Evolutionary conservation across 2,888 invertebrate species (phyloP).

Genomic region (Drosophila putrida): DNA sequence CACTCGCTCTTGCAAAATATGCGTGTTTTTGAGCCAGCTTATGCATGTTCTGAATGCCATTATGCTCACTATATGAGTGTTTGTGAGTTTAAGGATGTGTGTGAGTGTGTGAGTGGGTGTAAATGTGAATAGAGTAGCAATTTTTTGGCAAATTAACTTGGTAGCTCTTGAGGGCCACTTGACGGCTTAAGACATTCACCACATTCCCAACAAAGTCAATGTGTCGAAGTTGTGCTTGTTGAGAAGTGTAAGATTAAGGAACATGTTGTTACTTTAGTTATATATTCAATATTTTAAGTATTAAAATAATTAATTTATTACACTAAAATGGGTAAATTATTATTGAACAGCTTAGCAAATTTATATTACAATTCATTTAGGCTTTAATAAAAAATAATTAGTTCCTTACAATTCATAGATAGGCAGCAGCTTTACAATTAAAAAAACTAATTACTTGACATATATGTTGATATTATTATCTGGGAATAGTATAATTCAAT

Average conservation of each 20-base stretch:
- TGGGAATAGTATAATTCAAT: no score
- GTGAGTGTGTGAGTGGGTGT: slow-evolving; percentile 6
- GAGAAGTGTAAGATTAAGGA: not conserved
- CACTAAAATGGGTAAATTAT: no score
- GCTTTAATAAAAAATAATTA: no score
- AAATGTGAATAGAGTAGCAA: slow-evolving; percentile 42
- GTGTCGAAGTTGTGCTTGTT: slow-evolving; percentile 4
- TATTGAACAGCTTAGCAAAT: no score
- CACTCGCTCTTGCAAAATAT: slow-evolving; percentile 52
- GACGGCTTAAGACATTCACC: slow-evolving; percentile 6
- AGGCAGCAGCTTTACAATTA: no score
- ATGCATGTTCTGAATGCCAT: slow-evolving; percentile 49
- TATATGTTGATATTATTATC: no score
- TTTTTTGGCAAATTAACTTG: slow-evolving; percentile 64
- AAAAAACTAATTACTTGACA: no score
- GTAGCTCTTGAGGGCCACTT: slow-evolving; percentile 24
- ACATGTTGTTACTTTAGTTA: not conserved
- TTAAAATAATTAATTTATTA: no score
- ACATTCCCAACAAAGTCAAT: slow-evolving; percentile 22
- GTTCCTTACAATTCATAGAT: no score
- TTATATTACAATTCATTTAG: no score
- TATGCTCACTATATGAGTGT: slow-evolving; percentile 4
- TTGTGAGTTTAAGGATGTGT: not conserved
- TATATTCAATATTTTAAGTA: not conserved
- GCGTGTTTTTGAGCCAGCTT: slow-evolving; percentile 60